These are phyloP conservation scores for Puntigrus tetrazona DNA, from an alignment of 2,113 vertebrate genomes.

Conservation along the genomic window DNA sequence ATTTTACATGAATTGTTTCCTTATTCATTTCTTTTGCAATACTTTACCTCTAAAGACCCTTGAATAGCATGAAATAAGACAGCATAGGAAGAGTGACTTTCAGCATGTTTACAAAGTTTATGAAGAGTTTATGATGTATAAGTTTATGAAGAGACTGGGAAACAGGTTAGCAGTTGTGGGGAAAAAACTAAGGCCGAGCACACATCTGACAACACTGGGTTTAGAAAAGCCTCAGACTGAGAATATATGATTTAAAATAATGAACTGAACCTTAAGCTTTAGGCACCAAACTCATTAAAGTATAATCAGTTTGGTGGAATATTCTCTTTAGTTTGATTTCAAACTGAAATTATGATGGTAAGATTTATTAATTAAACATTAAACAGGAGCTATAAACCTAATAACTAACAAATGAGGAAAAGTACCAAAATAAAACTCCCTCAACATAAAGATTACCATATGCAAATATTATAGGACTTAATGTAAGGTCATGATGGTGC, in stretches of 20 bases:
- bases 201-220: not conserved
- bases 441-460: not conserved
- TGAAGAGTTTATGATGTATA: not conserved
- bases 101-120: not conserved
- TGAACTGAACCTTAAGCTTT: not conserved
- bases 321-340: not conserved
- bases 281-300: not conserved
- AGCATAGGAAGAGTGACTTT: too few species aligned
- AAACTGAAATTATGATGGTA: not conserved
- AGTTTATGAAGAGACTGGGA: not conserved
- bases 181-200: not conserved
- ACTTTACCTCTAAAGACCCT: not conserved
- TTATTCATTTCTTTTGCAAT: not conserved
- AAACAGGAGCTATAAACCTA: not conserved
- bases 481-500: not conserved
- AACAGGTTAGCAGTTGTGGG: not conserved
- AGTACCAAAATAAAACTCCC: too few species aligned
- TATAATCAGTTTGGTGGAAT: not conserved
- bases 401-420: not conserved
- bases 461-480: not conserved
- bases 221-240: not conserved
- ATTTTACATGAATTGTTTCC: conserved; percentile 29
- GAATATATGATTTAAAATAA: not conserved
- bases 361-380: not conserved
- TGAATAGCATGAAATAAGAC: not conserved